Conservation (phyloP, 2,888 invertebrate species). For the Polietes domitor region DNA sequence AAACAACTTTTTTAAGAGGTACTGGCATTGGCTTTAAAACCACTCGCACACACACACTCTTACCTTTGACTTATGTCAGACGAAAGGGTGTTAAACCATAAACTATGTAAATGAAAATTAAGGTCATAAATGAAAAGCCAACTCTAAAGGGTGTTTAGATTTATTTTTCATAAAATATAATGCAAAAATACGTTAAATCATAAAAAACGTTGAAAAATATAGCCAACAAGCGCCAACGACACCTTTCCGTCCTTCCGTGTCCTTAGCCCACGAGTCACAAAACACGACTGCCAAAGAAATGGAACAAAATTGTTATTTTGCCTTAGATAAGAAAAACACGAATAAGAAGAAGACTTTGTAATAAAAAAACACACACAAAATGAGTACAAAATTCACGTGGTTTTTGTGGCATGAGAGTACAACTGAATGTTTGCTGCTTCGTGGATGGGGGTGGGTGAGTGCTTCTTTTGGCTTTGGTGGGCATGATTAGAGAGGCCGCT, state of each 20-base stretch:
- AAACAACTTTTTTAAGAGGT: not conserved
- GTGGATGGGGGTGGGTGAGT: not conserved
- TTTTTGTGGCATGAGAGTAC: constrained; percentile 16
- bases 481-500: constrained; percentile 17
- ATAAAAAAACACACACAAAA: constrained; percentile 9
- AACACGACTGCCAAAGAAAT: not conserved
- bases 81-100: not conserved
- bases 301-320: not conserved
- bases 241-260: not conserved
- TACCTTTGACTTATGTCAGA: not conserved
- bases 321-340: not conserved
- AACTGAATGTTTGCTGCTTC: not conserved
- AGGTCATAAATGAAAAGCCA: not conserved
- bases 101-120: constrained; percentile 13
- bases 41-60: not conserved
- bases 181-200: not conserved
- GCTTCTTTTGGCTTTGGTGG: constrained; percentile 10
- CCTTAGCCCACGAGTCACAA: not conserved
- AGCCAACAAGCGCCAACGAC: not conserved
- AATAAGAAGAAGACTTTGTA: not conserved
- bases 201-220: not conserved
- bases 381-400: constrained; percentile 23
- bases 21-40: not conserved
- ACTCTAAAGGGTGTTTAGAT: not conserved
- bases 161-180: not conserved